These are phyloP conservation scores for Caenorhabditis tropicalis DNA, from an alignment of 1,140 invertebrate genomes.

Conservation along the genomic window DNA sequence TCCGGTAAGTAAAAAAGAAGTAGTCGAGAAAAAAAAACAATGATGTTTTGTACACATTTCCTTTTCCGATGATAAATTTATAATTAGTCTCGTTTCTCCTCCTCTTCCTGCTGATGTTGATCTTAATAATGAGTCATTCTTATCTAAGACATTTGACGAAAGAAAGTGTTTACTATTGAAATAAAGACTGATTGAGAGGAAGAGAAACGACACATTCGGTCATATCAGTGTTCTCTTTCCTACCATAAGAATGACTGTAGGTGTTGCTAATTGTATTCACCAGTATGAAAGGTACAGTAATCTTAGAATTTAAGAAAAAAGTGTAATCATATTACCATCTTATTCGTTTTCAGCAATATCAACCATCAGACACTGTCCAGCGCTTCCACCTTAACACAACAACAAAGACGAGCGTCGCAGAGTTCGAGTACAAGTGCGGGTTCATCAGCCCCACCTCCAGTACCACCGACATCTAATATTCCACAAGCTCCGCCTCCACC, in stretches of 20 bases:
- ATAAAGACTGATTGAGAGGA: no score
- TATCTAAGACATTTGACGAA: background rate
- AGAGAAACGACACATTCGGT: no score
- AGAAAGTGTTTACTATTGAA: background rate
- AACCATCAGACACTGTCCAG: background rate
- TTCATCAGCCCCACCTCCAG: background rate
- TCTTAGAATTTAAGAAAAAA: background rate
- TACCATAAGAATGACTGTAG: background rate
- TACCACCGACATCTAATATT: background rate
- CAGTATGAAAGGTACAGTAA: background rate
- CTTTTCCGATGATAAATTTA: no score
- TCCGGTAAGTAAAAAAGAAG: background rate
- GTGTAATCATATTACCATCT: background rate
- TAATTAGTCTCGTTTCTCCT: no score
- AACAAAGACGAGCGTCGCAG: constrained; percentile 9
- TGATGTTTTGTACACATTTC: background rate
- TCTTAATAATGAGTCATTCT: background rate
- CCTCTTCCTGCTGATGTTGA: background rate
- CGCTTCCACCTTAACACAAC: background rate
- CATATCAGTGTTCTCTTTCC: background rate
- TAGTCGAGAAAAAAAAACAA: background rate
- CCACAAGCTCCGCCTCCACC: constrained; percentile 16
- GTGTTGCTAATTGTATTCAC: background rate
- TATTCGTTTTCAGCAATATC: background rate
- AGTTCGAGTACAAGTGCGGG: background rate